These are phyloP conservation scores for Microtus ochrogaster DNA, from an alignment of 2,113 vertebrate genomes.

Conservation along the genomic window DNA sequence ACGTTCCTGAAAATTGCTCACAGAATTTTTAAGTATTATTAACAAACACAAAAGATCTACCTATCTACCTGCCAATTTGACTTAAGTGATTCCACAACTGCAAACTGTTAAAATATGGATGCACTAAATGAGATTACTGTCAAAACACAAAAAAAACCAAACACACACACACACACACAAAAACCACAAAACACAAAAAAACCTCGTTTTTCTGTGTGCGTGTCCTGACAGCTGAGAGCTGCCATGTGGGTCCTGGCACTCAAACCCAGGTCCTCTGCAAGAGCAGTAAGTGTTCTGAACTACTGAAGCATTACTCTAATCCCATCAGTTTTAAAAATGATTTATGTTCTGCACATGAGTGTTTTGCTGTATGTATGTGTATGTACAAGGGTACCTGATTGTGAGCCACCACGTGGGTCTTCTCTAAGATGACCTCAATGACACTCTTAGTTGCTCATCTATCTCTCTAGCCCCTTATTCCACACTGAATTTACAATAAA, in stretches of 20 bases:
- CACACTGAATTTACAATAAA: neutral
- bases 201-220: too few relatives aligned
- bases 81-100: neutral
- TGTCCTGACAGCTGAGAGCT: neutral
- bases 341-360: neutral
- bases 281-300: neutral
- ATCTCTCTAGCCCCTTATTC: neutral
- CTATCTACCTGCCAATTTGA: neutral
- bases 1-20: neutral
- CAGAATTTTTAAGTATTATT: neutral
- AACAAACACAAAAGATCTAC: neutral
- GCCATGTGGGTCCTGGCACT: neutral
- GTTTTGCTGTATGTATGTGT: neutral
- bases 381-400: neutral
- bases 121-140: neutral
- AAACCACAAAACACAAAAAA: too few relatives aligned
- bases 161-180: too few relatives aligned
- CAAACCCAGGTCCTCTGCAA: neutral
- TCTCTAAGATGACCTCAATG: neutral
- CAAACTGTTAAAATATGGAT: neutral
- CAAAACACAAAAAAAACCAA: too few relatives aligned
- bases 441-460: neutral
- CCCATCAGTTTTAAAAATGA: neutral
- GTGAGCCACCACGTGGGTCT: neutral
- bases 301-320: neutral